Conservation (phyloP, 2,797 vertebrate genomes). For the Scolopax rusticola region DNA sequence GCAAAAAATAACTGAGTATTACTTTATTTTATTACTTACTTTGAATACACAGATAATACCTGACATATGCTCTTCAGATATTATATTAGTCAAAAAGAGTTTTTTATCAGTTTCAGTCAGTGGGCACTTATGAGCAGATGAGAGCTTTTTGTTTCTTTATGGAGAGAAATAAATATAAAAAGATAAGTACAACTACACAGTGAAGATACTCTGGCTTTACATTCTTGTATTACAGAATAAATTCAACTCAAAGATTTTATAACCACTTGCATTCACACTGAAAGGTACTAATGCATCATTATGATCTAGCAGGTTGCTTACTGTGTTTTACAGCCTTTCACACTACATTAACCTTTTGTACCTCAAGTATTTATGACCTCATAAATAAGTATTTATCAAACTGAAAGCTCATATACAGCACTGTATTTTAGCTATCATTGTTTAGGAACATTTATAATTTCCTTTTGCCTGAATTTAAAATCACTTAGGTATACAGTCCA, state of each 20-base stretch:
- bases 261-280: slow-evolving; percentile 68
- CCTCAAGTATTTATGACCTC: slow-evolving; percentile 84
- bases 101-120: slow-evolving; percentile 70
- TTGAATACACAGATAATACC: background rate
- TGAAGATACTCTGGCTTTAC: slow-evolving; percentile 31
- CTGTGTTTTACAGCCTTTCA: slow-evolving; percentile 83
- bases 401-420: slow-evolving; percentile 79
- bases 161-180: slow-evolving; percentile 26
- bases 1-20: background rate
- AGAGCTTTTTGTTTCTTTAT: background rate
- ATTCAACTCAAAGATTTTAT: slow-evolving; percentile 69
- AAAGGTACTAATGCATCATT: slow-evolving; percentile 82
- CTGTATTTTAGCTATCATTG: slow-evolving; percentile 67
- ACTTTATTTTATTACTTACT: slow-evolving; percentile 10
- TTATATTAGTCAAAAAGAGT: slow-evolving; percentile 22
- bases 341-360: slow-evolving; percentile 89
- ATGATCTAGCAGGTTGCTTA: slow-evolving; percentile 82
- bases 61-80: slow-evolving; percentile 52
- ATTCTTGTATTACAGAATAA: slow-evolving; percentile 21
- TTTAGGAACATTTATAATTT: slow-evolving; percentile 72
- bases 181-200: background rate
- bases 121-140: slow-evolving; percentile 12
- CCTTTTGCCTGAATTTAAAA: slow-evolving; percentile 66
- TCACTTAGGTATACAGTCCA: slow-evolving; percentile 16
- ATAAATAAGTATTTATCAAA: slow-evolving; percentile 86